These are phyloP conservation scores for Phocoena sinus DNA, from an alignment of 2,113 vertebrate genomes.

Conservation along the genomic window DNA sequence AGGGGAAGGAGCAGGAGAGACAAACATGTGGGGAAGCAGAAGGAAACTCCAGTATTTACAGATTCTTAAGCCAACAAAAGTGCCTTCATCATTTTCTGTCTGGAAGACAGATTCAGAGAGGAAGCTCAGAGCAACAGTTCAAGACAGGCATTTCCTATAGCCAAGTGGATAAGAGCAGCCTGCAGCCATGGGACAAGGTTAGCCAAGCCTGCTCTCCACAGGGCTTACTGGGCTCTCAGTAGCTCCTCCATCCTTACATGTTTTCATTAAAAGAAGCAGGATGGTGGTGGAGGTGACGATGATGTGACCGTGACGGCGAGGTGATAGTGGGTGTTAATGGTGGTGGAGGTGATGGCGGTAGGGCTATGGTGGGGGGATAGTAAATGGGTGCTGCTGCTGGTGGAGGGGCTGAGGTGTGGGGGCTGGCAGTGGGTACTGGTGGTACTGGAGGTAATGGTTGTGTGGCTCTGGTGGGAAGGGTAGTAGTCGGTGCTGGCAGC, in stretches of 20 bases:
- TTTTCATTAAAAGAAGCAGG: constrained; percentile 25
- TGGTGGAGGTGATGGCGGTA: background rate
- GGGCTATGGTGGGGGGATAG: background rate
- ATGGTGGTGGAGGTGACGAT: background rate
- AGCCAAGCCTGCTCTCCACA: background rate
- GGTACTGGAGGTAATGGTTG: background rate
- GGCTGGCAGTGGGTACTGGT: background rate
- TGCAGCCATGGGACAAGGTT: constrained; percentile 66
- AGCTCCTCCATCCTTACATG: background rate
- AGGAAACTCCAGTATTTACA: background rate
- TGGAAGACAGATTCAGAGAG: background rate
- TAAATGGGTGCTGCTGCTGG: background rate
- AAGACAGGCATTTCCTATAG: background rate
- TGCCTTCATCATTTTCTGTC: background rate
- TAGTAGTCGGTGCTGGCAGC: background rate
- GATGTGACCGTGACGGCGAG: background rate
- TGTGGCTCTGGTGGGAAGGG: background rate
- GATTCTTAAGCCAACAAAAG: constrained; percentile 11
- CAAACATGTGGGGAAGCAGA: background rate
- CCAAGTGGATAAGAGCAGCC: background rate
- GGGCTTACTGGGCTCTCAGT: background rate
- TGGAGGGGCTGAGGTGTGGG: background rate
- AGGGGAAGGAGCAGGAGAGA: background rate
- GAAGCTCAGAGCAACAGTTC: background rate
- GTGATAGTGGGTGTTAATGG: background rate